A percentile compares a stretch with the other conserved stretches of the same genome.
Evolutionary conservation across 2,797 vertebrate species (phyloP).

Genomic region (Falco biarmicus): DNA sequence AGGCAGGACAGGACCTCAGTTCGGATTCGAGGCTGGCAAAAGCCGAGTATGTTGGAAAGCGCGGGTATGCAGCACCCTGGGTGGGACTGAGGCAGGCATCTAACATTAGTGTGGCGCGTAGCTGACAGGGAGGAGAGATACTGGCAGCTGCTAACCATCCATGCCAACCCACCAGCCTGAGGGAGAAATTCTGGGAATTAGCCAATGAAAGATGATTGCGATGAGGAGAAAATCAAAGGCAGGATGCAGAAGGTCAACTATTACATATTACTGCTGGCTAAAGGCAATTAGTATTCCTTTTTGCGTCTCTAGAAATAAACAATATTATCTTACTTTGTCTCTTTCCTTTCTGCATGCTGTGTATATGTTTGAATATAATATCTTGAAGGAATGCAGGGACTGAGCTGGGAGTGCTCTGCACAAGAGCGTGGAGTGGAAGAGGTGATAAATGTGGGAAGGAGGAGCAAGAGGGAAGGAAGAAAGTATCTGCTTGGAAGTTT

Average conservation of each 20-base stretch:
- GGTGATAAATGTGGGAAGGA: conserved; percentile 13
- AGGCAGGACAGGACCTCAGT: conserved; percentile 28
- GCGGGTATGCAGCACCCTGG: conserved; percentile 52
- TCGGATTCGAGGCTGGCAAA: conserved; percentile 53
- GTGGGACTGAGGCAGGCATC: conserved; percentile 74
- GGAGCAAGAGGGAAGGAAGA: not conserved
- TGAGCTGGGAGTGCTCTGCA: not conserved
- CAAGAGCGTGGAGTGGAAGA: not conserved
- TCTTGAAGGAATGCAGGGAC: not conserved
- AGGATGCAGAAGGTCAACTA: conserved; percentile 62
- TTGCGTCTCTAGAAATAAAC: conserved; percentile 49
- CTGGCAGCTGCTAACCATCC: conserved; percentile 75
- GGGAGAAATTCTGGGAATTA: conserved; percentile 64
- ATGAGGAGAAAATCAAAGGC: conserved; percentile 72
- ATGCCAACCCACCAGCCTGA: conserved; percentile 58
- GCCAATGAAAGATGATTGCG: conserved; percentile 60
- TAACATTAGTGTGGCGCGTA: conserved; percentile 58
- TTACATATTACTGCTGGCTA: conserved; percentile 27
- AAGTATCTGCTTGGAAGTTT: not conserved
- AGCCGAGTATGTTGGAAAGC: conserved; percentile 52
- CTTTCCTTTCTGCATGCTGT: not conserved
- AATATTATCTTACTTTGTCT: not conserved
- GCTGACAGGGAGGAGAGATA: conserved; percentile 73
- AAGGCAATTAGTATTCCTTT: conserved; percentile 35
- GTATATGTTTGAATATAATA: not conserved